phyloP scores from a whole-genome alignment of 2,797 vertebrate species.

The Clarias pachynema region DNA sequence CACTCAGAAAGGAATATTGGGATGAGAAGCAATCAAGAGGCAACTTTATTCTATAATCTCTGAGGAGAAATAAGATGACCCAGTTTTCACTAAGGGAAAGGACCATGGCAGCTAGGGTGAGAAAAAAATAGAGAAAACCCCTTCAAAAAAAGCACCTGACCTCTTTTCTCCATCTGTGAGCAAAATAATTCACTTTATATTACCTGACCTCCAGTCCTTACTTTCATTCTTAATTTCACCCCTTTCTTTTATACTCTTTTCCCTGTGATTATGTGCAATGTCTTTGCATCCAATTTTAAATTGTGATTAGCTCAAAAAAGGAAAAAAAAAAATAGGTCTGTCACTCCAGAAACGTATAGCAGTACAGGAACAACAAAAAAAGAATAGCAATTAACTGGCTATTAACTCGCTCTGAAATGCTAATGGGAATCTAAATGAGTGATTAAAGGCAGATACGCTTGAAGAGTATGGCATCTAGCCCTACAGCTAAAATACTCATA shows the following conservation, averaged over 20 bases:
- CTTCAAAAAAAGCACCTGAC: slow-evolving; percentile 22
- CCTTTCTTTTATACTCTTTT: slow-evolving; percentile 13
- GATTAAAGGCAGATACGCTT: neutral
- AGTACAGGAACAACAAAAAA: neutral
- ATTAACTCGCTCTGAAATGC: too few relatives aligned
- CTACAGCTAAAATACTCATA: neutral
- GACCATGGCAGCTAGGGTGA: slow-evolving; percentile 31
- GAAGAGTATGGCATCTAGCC: neutral
- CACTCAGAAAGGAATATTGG: neutral
- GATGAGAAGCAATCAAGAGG: slow-evolving; percentile 1
- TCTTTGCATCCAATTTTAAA: neutral
- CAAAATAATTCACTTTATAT: slow-evolving; percentile 13
- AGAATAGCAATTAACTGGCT: neutral
- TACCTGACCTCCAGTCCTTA: neutral
- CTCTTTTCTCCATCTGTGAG: slow-evolving; percentile 35
- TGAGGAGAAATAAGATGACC: slow-evolving; percentile 43
- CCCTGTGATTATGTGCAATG: neutral
- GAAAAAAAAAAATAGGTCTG: neutral
- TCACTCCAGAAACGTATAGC: neutral
- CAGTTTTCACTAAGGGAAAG: slow-evolving; percentile 50
- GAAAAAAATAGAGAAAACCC: slow-evolving; percentile 51
- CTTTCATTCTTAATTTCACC: neutral
- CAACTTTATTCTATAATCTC: slow-evolving; percentile 17
- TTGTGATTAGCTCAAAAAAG: neutral
- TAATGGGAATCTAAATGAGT: neutral